A percentile compares a stretch with the other conserved stretches of the same genome.
Evolutionary conservation across 1,140 invertebrate species (phyloP).

Genomic region (Philotrypesis tridentata): DNA sequence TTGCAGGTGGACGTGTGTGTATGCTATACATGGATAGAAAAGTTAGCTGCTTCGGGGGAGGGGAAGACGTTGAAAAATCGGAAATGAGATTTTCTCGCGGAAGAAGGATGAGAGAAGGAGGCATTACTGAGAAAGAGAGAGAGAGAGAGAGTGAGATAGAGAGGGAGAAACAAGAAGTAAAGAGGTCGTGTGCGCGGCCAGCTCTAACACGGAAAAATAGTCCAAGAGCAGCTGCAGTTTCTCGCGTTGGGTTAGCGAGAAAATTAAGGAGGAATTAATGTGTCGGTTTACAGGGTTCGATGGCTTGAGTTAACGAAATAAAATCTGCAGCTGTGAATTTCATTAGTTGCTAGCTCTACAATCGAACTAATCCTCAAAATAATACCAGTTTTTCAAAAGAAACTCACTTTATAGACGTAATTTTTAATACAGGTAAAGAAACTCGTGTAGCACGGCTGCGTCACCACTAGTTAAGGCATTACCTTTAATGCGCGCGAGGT

Average conservation of each 20-base stretch:
- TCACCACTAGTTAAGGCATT: not conserved
- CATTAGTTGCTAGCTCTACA: not conserved
- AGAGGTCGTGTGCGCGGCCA: not conserved
- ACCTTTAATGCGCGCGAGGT: not conserved
- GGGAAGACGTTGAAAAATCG: conserved; percentile 48
- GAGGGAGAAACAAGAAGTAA: not conserved
- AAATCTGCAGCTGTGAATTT: not conserved
- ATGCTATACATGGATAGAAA: not conserved
- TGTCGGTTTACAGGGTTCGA: not conserved
- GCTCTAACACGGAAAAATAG: conserved; percentile 16
- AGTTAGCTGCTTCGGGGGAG: not conserved
- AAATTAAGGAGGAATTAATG: conserved; percentile 19
- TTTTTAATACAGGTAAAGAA: no score
- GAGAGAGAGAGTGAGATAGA: not conserved
- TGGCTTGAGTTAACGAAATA: not conserved
- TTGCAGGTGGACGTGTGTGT: not conserved
- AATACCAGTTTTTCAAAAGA: not conserved
- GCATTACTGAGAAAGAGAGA: not conserved
- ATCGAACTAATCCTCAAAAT: no score
- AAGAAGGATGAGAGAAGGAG: not conserved
- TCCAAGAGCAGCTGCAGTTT: conserved; percentile 2
- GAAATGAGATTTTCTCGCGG: conserved; percentile 52
- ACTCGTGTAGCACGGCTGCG: no score
- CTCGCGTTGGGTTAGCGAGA: not conserved
- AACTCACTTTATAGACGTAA: not conserved